Conservation (phyloP, 2,888 invertebrate species). For the Ormyrus rosae region DNA sequence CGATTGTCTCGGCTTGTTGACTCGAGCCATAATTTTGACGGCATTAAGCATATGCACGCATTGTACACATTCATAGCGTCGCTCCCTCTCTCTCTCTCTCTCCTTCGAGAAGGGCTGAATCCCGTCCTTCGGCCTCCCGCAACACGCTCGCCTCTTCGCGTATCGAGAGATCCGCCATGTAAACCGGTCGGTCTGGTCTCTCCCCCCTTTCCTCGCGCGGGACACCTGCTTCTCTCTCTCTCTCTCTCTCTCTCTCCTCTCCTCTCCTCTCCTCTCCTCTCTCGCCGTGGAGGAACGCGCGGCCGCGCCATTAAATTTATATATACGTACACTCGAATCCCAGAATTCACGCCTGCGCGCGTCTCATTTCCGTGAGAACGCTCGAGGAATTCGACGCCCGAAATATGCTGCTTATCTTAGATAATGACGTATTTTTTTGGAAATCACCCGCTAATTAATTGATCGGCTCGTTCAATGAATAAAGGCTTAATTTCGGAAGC, state of each 20-base stretch:
- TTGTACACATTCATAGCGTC: conserved; percentile 16
- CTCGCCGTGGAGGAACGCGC: conserved; percentile 34
- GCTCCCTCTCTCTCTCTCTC: conserved; percentile 51
- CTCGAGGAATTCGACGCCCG: conserved; percentile 50
- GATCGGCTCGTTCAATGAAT: not conserved
- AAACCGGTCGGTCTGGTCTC: conserved; percentile 75
- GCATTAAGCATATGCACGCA: conserved; percentile 44
- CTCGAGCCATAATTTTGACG: conserved; percentile 47
- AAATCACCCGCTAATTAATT: conserved; percentile 37
- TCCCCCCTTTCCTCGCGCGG: conserved; percentile 60
- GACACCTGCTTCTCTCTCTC: conserved; percentile 69
- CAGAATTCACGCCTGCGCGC: conserved; percentile 63
- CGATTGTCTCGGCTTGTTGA: conserved; percentile 31
- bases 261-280: conserved; percentile 6
- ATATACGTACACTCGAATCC: conserved; percentile 62
- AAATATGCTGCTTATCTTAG: conserved; percentile 17
- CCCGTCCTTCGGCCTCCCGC: conserved; percentile 50
- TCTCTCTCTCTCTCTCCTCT: conserved; percentile 54
- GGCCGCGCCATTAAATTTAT: conserved; percentile 73
- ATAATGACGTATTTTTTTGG: conserved; percentile 45
- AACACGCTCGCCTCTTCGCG: conserved; percentile 48
- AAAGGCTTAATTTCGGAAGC: too few relatives aligned
- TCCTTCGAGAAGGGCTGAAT: conserved; percentile 26
- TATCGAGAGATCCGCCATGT: conserved; percentile 64
- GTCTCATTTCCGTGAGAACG: conserved; percentile 61